phyloP scores from a whole-genome alignment of 2,888 invertebrate species.

The Koerneria pararmatus region DNA sequence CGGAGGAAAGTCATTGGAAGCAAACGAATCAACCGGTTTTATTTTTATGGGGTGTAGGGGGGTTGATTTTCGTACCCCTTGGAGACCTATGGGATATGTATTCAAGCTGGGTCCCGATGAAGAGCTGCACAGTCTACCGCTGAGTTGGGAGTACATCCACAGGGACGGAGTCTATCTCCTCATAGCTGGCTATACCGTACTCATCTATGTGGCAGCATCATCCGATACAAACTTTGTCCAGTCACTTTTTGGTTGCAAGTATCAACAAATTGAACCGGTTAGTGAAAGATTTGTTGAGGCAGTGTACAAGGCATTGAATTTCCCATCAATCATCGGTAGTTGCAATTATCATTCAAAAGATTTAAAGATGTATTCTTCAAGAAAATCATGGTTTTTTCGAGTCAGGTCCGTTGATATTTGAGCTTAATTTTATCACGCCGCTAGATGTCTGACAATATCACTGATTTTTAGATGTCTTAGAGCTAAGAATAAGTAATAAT shows the following conservation, averaged over 20 bases:
- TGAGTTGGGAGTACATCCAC: slow-evolving; percentile 75
- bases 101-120: slow-evolving; percentile 30
- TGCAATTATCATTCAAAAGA: slow-evolving; percentile 16
- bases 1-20: too few species aligned
- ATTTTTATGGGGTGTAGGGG: too few species aligned
- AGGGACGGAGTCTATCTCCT: slow-evolving; percentile 83
- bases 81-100: background rate
- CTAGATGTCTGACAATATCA: too few species aligned
- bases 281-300: background rate
- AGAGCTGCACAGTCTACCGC: slow-evolving; percentile 75
- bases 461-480: too few species aligned
- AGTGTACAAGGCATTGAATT: background rate
- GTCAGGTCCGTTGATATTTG: too few species aligned
- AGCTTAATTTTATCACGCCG: too few species aligned
- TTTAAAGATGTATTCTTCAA: too few species aligned
- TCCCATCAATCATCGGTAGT: background rate
- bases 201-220: slow-evolving; percentile 29
- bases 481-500: too few species aligned
- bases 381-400: too few species aligned
- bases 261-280: slow-evolving; percentile 39
- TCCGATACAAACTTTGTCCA: slow-evolving; percentile 35
- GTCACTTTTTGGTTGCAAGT: slow-evolving; percentile 36
- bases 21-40: too few species aligned
- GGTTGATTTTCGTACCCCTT: too few species aligned
- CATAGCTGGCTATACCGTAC: slow-evolving; percentile 70